Evolutionary conservation across 2,888 invertebrate genomes (phyloP).

Genomic region (Trachelus stipa): DNA sequence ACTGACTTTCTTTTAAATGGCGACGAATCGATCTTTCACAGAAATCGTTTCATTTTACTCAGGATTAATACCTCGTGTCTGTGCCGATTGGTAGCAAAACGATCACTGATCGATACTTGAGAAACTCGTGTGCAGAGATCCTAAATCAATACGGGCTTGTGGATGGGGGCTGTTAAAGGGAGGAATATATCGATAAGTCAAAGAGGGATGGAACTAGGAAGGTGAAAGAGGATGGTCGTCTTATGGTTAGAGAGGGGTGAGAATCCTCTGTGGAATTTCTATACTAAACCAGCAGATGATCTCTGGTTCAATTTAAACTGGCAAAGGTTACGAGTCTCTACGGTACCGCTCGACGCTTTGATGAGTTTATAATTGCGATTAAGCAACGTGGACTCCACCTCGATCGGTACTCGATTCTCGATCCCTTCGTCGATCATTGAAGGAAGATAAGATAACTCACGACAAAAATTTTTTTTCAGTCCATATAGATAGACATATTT

Average conservation of each 20-base stretch:
- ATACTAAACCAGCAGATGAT: conserved; percentile 17
- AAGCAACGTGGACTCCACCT: conserved; percentile 1
- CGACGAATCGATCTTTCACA: not conserved
- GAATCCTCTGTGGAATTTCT: conserved; percentile 24
- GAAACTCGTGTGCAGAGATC: not conserved
- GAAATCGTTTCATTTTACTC: not conserved
- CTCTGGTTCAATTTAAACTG: conserved; percentile 6
- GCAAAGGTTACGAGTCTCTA: not conserved
- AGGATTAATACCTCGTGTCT: not conserved
- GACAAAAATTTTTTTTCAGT: not conserved
- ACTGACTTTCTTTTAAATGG: not conserved
- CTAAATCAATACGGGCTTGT: not conserved
- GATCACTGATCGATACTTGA: not conserved
- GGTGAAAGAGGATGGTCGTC: not conserved
- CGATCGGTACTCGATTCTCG: too few species aligned
- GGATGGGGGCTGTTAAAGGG: not conserved
- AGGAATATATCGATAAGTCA: not conserved
- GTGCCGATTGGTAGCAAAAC: not conserved
- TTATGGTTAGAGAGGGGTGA: conserved; percentile 7
- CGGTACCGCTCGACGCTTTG: conserved; percentile 5
- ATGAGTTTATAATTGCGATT: conserved; percentile 11
- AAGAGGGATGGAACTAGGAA: not conserved
- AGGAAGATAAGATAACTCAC: not conserved
- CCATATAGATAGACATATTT: not conserved
- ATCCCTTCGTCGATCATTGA: not conserved